Evolutionary conservation across 92 coral and sea anemone genomes (phyloP), one percentile per base, ranked within the genome.

Genomic region (Epizoanthus illoricatus): DNA sequence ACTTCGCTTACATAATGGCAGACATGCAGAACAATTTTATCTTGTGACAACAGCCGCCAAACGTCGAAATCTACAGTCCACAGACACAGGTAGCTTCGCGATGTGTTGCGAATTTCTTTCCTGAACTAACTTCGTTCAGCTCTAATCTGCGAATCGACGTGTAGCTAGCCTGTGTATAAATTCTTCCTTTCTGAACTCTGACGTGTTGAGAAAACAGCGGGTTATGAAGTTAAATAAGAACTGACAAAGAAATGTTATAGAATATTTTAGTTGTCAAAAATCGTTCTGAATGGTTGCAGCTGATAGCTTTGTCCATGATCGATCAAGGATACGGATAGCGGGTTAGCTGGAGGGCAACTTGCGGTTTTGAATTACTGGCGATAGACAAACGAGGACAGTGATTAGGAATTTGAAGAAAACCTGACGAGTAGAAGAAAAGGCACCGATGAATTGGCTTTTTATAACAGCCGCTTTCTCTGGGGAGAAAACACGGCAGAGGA

Each of bases 241-340:
- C 3, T 52, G 56, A 52, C 15, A 68, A 68, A 66, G 73, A n/a
- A 15, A 19, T 12, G 40, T 54, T 10, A n/a, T n/a, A 24, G 20
- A 56, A 56, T 23, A 36, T 10, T 23, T 36, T 40, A 40, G 61
- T 39, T 54, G 59, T 10, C 36, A 56, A 18, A 43, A 78, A 78
- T 47, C 42, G 52, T 63, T 78, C 82, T 49, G 24, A 42, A 63
- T 21, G 16, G 36, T 78, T 28, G 58, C 71, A 45, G 70, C 61
- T 62, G 82, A 75, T 75, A 75, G 41, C 55, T 33, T 75, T 75
- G 81, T 8, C 43, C 36, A 4, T 17, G n/a, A 58, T 75, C 80
- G 67, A 41, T 65, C 81, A 76, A 61, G 81, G 49, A 62, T 40
- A 76, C 42, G 81, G 49, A 62, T 40, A 47, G 60, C 82, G 21